These are phyloP conservation scores for Amblyraja radiata DNA, from an alignment of 2,797 vertebrate genomes.

Conservation along the genomic window DNA sequence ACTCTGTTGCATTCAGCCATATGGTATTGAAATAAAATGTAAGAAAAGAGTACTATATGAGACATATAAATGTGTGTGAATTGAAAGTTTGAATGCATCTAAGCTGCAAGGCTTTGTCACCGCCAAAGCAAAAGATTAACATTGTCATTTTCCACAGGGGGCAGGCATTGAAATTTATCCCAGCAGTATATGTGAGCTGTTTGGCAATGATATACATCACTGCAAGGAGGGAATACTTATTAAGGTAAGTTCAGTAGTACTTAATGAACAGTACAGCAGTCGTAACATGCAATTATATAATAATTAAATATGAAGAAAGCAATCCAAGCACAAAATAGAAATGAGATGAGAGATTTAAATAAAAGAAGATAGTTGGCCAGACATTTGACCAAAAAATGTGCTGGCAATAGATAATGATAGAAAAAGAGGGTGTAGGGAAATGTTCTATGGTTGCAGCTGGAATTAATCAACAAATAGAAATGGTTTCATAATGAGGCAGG, in stretches of 20 bases:
- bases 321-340: background rate
- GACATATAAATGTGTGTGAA: background rate
- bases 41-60: background rate
- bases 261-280: background rate
- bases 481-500: background rate
- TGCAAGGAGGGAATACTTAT: conserved; percentile 91
- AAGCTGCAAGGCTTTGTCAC: background rate
- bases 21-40: background rate
- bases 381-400: background rate
- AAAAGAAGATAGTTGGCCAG: background rate
- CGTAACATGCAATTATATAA: background rate
- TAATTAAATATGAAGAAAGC: background rate
- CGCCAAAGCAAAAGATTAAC: background rate
- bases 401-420: background rate
- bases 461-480: background rate
- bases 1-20: background rate
- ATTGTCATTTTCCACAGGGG: conserved; percentile 59
- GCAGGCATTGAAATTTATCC: conserved; percentile 91
- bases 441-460: background rate
- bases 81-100: background rate
- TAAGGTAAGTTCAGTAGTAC: conserved; percentile 66
- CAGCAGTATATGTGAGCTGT: conserved; percentile 72
- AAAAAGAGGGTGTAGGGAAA: background rate
- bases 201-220: conserved; percentile 81
- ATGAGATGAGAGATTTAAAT: background rate